Conservation (phyloP, 2,797 vertebrate species). For the Euphonia xanthogaster region DNA sequence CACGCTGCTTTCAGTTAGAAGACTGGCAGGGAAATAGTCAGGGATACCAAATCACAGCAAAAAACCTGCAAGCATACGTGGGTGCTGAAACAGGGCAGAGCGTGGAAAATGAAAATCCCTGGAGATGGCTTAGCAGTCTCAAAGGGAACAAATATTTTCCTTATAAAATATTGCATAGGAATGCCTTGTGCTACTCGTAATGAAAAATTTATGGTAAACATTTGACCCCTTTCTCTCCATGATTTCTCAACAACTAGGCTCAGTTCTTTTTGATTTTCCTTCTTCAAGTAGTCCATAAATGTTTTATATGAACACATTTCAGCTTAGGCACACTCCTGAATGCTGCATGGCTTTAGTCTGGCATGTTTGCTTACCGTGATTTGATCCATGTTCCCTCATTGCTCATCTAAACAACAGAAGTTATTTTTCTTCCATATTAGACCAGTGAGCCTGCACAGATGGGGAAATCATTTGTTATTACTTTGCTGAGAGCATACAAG, state of each 20-base stretch:
- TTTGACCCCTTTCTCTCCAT: not conserved
- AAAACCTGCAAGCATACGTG: not conserved
- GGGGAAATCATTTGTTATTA: slow-evolving; percentile 40
- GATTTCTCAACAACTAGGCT: not conserved
- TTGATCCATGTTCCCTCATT: not conserved
- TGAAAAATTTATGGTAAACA: not conserved
- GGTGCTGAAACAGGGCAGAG: not conserved
- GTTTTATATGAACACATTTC: not conserved
- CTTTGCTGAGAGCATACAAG: slow-evolving; percentile 15
- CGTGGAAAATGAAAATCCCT: not conserved
- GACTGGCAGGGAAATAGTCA: not conserved
- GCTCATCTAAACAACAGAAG: slow-evolving; percentile 58
- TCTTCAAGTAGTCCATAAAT: not conserved
- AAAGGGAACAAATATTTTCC: not conserved
- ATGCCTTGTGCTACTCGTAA: not conserved
- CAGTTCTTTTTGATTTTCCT: not conserved
- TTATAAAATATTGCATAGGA: not conserved
- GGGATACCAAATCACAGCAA: not conserved
- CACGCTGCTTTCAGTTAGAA: not conserved
- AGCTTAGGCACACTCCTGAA: not conserved
- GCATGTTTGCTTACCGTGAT: not conserved
- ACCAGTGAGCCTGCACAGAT: slow-evolving; percentile 20
- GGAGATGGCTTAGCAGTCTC: not conserved
- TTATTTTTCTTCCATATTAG: slow-evolving; percentile 24
- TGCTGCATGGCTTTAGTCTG: not conserved